Evolutionary conservation across 2,797 vertebrate species (phyloP), one percentile per base, ranked within the genome.

Genomic region (Gymnothorax javanicus): DNA sequence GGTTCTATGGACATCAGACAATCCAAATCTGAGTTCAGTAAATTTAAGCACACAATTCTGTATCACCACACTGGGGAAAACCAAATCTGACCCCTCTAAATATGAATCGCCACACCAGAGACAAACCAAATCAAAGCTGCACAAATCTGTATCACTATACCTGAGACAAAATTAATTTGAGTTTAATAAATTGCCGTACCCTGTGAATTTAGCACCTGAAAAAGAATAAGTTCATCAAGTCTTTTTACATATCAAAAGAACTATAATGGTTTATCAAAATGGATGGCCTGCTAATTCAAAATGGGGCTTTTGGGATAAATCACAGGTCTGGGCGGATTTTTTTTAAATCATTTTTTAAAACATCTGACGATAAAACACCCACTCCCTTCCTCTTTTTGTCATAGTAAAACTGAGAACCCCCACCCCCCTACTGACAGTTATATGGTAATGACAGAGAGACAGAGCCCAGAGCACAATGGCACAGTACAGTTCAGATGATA

Each of bases 241-340:
- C 90, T 91, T 93, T 94, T 94, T 91, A 93, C 94, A 94, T 93
- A 93, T 95, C 94, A 87, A 93, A 91, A 94, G 89, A 86, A 88
- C 90, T 94, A 93, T 94, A 94, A 94, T 94, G 90, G 89, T 93
- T 91, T 95, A 95, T 95, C 95, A 94, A 95, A 90, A 90, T 89
- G 92, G 91, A 92, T 93, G 92, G 92, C 91, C 94, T 94, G 91
- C 92, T 92, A 95, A 95, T 86, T 86, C 33, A 23, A 3, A 33
- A 20, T 57, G 20, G 8, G 84, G 59, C 4, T 25, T 50, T 23
- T 20, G 25, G 67, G 84, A 27, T 9, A 27, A 73, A n/a, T 2
- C 6, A 4, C n/a, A 27, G 69, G 67, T 62, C 4, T 7, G 25
- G 25, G 67, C 1, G 25, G 69, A 13, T 43, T 43, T 43, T 43